Evolutionary conservation across 2,113 vertebrate genomes (phyloP).

Genomic region (Paraplagusia blochii): DNA sequence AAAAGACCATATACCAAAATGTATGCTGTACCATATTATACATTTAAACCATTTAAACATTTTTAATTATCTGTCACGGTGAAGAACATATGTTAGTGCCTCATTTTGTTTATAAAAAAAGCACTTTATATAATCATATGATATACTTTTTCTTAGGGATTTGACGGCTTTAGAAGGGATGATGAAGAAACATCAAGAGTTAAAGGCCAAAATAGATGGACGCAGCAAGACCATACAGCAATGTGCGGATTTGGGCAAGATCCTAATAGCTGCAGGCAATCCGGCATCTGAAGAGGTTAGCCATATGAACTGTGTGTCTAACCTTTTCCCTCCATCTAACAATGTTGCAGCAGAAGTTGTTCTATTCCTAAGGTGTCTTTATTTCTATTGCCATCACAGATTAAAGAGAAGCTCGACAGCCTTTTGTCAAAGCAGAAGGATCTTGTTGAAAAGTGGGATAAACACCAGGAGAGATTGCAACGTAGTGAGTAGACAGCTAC

Average conservation of each 20-base stretch:
- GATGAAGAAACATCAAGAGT: constrained; percentile 87
- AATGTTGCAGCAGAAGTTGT: constrained; percentile 2
- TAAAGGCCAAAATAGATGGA: constrained; percentile 89
- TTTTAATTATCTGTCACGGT: too few species aligned
- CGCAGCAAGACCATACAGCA: constrained; percentile 85
- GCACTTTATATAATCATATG: constrained; percentile 8
- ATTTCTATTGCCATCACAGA: constrained; percentile 66
- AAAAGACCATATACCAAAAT: too few species aligned
- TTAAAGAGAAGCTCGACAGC: constrained; percentile 87
- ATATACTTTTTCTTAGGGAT: constrained; percentile 73
- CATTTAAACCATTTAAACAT: too few species aligned
- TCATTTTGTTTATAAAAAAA: too few species aligned
- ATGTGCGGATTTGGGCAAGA: constrained; percentile 84
- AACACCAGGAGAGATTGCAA: constrained; percentile 85
- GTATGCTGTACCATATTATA: too few species aligned
- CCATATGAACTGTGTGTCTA: background rate
- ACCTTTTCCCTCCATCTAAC: background rate
- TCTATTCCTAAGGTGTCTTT: constrained; percentile 18
- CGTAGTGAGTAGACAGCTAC: constrained; percentile 75
- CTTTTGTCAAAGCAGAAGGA: constrained; percentile 86
- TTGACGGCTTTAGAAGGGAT: constrained; percentile 82
- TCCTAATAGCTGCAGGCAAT: constrained; percentile 83
- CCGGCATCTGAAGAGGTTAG: constrained; percentile 88
- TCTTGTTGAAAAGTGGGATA: constrained; percentile 86
- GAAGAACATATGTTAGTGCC: too few species aligned